Evolutionary conservation across 2,113 vertebrate species (phyloP).

Genomic region (Spermophilus dauricus): DNA sequence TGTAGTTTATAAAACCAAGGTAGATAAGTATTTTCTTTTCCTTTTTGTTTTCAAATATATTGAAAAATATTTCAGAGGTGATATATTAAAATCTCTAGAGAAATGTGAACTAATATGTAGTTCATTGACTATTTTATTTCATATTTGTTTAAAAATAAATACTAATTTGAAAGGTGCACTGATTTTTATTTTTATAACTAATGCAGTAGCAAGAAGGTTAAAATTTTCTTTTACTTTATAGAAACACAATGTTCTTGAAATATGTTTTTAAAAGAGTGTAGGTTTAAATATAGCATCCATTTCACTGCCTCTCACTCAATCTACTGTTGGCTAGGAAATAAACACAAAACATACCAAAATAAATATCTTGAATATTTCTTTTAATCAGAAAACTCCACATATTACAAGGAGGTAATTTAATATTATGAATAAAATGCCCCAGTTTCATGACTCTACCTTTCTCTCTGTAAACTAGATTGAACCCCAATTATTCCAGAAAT

Average conservation of each 20-base stretch:
- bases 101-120: slow-evolving; percentile 63
- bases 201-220: not conserved
- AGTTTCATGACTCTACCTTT: not conserved
- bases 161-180: slow-evolving; percentile 9
- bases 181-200: slow-evolving; percentile 61
- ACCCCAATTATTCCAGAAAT: slow-evolving; percentile 24
- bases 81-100: not conserved
- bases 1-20: slow-evolving; percentile 44
- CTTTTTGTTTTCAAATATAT: slow-evolving; percentile 40
- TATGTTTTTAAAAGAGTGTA: slow-evolving; percentile 16
- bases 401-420: slow-evolving; percentile 3
- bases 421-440: not conserved
- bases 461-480: not conserved
- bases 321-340: not conserved
- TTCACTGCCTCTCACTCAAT: not conserved
- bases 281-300: not conserved
- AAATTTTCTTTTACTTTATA: slow-evolving; percentile 51
- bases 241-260: slow-evolving; percentile 5
- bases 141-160: slow-evolving; percentile 47
- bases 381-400: not conserved
- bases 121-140: slow-evolving; percentile 12
- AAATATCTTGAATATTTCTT: not conserved
- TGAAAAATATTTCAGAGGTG: slow-evolving; percentile 32
- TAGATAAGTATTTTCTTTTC: slow-evolving; percentile 10
- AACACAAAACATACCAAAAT: slow-evolving; percentile 11